Evolutionary conservation across 2,888 invertebrate species (phyloP).

Genomic region (Drosophila colorata): DNA sequence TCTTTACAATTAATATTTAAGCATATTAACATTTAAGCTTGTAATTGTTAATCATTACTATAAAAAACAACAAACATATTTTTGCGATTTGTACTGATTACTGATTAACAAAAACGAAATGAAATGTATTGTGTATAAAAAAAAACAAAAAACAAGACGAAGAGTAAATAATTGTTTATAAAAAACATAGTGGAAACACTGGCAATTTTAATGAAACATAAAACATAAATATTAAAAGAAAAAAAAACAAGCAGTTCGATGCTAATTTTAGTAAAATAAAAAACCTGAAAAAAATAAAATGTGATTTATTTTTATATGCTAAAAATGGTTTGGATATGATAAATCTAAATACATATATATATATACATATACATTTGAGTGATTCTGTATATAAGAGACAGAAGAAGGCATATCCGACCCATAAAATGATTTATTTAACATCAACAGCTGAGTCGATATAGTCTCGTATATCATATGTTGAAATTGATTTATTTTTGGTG

Average conservation of each 20-base stretch:
- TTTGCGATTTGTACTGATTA: slow-evolving; percentile 82
- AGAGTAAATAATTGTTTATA: slow-evolving; percentile 30
- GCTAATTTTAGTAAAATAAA: slow-evolving; percentile 74
- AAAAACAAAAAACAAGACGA: no score
- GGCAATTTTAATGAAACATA: slow-evolving; percentile 39
- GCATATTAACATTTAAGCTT: slow-evolving; percentile 77
- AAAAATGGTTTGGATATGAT: neutral
- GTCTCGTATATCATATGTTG: no score
- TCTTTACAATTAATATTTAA: slow-evolving; percentile 74
- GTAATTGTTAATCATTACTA: slow-evolving; percentile 61
- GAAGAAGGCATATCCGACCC: no score
- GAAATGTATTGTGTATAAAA: slow-evolving; percentile 40
- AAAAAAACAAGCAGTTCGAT: slow-evolving; percentile 55
- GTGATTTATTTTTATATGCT: neutral
- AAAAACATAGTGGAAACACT: slow-evolving; percentile 40
- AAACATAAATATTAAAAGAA: slow-evolving; percentile 22
- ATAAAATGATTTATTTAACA: no score
- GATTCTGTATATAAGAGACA: no score
- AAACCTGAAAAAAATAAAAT: slow-evolving; percentile 12
- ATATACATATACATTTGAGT: no score
- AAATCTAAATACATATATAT: neutral
- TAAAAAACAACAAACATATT: slow-evolving; percentile 38
- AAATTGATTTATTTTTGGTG: no score
- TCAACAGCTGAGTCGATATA: no score
- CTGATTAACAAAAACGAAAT: slow-evolving; percentile 72